Percentiles rank a stretch among this genome's conserved stretches.
Evolutionary conservation across 2,888 invertebrate genomes (phyloP).

Genomic region (Lucinisca nassula): DNA sequence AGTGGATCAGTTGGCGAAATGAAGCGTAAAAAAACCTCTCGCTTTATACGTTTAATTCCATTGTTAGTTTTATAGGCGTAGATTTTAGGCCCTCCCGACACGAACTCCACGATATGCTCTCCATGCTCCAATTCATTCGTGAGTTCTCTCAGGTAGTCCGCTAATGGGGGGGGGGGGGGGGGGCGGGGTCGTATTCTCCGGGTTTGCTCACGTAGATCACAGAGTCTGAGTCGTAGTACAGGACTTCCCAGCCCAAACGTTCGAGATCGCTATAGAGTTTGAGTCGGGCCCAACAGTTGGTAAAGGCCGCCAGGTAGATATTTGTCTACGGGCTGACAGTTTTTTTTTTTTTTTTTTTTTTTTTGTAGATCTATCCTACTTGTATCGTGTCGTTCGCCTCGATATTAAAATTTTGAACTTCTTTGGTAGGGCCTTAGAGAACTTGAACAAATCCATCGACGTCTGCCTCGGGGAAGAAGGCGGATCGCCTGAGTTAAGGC

Average conservation of each 20-base stretch:
- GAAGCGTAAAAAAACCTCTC: too few relatives aligned
- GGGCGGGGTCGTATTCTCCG: not conserved
- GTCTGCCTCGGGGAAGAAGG: too few relatives aligned
- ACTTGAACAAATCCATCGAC: not conserved
- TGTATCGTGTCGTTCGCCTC: conserved; percentile 9
- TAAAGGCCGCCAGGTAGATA: conserved; percentile 8
- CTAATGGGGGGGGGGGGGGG: too few relatives aligned
- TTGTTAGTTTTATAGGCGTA: too few relatives aligned
- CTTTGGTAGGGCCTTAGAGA: not conserved
- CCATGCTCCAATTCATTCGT: not conserved
- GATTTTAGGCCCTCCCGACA: not conserved
- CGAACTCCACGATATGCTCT: conserved; percentile 23
- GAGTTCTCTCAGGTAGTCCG: too few relatives aligned
- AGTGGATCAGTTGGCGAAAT: too few relatives aligned
- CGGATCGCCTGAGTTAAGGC: too few relatives aligned
- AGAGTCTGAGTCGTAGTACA: not conserved
- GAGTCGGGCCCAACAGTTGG: not conserved
- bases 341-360: too few relatives aligned
- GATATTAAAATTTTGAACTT: not conserved
- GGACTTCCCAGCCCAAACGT: too few relatives aligned
- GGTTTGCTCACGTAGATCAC: not conserved
- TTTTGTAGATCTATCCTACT: conserved; percentile 15
- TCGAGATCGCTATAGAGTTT: not conserved
- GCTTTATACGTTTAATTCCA: too few relatives aligned
- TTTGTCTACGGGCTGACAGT: not conserved